Conservation (phyloP, 2,113 vertebrate species). For the Serinus canaria region DNA sequence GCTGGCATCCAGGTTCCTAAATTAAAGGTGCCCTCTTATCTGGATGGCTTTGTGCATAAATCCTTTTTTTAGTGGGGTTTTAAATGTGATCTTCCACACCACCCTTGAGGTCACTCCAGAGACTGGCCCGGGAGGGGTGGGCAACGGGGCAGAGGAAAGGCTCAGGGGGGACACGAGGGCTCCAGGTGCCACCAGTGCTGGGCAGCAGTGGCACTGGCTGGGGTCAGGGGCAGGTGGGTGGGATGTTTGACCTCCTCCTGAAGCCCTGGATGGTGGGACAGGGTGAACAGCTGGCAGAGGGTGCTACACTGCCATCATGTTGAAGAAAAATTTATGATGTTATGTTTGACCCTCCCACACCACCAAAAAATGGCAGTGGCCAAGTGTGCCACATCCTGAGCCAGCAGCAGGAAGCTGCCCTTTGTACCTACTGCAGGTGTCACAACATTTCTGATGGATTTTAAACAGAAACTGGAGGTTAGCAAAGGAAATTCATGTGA, state of each 20-base stretch:
- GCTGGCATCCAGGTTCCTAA: background rate
- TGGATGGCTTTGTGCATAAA: background rate
- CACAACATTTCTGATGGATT: background rate
- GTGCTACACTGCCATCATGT: accelerated
- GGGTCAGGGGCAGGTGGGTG: accelerated
- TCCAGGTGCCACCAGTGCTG: no score
- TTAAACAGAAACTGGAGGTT: background rate
- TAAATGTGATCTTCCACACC: no score
- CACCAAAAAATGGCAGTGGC: no score
- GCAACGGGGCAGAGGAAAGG: background rate
- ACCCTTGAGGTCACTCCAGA: background rate
- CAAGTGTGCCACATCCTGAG: background rate
- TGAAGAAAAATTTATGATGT: background rate
- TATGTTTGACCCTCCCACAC: background rate
- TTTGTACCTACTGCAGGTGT: background rate
- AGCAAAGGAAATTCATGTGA: background rate
- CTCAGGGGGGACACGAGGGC: background rate
- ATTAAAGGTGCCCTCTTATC: no score
- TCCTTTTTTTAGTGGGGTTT: background rate
- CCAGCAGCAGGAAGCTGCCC: background rate
- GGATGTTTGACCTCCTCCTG: background rate
- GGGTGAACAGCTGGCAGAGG: background rate
- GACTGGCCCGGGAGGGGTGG: accelerated
- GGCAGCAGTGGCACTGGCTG: accelerated
- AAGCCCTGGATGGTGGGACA: accelerated